phyloP scores from a whole-genome alignment of 2,888 invertebrate species.

The Aporophyla lueneburgensis region DNA sequence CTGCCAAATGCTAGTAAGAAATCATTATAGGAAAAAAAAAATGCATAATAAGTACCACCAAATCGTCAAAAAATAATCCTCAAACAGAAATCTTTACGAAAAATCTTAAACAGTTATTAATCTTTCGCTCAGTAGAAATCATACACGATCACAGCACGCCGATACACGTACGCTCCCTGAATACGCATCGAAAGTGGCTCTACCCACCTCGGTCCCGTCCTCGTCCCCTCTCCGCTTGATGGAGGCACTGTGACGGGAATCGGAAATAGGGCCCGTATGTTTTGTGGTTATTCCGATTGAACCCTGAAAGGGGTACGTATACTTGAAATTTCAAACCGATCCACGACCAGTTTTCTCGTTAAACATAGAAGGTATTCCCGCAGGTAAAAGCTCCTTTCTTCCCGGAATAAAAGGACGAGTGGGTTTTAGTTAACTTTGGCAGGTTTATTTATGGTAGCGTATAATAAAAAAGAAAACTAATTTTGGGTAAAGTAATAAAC shows the following conservation, averaged over 20 bases:
- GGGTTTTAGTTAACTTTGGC: conserved; percentile 70
- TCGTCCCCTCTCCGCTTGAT: conserved; percentile 78
- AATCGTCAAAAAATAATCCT: neutral
- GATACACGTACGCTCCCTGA: conserved; percentile 69
- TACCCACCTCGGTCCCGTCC: conserved; percentile 70
- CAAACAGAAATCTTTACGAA: conserved; percentile 16
- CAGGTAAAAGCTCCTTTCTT: conserved; percentile 77
- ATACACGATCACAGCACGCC: conserved; percentile 62
- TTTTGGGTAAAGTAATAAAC: conserved; percentile 69
- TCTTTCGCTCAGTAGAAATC: conserved; percentile 61
- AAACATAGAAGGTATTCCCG: conserved; percentile 77
- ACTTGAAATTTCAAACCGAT: conserved; percentile 83
- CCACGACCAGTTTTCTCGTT: conserved; percentile 80
- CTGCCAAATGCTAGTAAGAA: too few relatives aligned
- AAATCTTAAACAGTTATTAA: conserved; percentile 54
- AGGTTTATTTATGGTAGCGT: conserved; percentile 69
- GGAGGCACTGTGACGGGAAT: conserved; percentile 87
- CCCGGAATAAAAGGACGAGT: conserved; percentile 70
- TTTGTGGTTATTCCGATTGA: conserved; percentile 88
- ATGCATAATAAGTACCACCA: neutral
- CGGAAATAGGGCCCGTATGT: conserved; percentile 86
- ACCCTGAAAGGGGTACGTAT: conserved; percentile 84
- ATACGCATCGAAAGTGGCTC: conserved; percentile 78
- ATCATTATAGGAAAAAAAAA: neutral
- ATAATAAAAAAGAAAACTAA: conserved; percentile 70